phyloP scores from a whole-genome alignment of 2,888 invertebrate genomes.

The Drosophila suboccidentalis region DNA sequence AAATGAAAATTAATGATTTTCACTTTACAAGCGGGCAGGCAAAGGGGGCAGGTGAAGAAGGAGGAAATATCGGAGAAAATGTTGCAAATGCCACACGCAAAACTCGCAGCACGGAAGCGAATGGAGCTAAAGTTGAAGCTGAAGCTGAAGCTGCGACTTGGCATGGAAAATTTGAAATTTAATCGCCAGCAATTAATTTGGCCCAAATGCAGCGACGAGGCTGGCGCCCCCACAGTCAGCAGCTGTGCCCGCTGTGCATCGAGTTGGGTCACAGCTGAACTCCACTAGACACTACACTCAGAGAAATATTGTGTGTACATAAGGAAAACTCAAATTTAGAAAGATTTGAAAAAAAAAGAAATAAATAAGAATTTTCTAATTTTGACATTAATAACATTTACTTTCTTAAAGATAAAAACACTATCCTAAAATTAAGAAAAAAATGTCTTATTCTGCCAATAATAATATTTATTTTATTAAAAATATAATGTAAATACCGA shows the following conservation, averaged over 20 bases:
- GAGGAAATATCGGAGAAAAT: conserved; percentile 14
- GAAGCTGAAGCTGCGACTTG: conserved; percentile 40
- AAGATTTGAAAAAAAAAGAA: too few species aligned
- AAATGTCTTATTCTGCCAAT: too few species aligned
- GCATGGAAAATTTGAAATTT: conserved; percentile 82
- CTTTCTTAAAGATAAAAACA: too few species aligned
- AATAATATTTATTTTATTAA: too few species aligned
- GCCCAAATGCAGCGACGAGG: conserved; percentile 67
- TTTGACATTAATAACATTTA: too few species aligned
- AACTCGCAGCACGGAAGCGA: conserved; percentile 76
- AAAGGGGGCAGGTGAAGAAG: background rate
- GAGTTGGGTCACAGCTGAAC: conserved; percentile 59
- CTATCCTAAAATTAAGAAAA: background rate
- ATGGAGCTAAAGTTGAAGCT: conserved; percentile 6
- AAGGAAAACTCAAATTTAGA: too few species aligned
- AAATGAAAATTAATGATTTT: conserved; percentile 81
- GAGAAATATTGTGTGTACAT: background rate
- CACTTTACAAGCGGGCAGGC: conserved; percentile 56
- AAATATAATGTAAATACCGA: too few species aligned
- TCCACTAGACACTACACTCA: background rate
- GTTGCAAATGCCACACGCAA: conserved; percentile 61
- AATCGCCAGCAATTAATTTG: conserved; percentile 81
- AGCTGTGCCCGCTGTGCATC: conserved; percentile 73
- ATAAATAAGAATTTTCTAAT: too few species aligned
- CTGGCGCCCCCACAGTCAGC: conserved; percentile 75